These are phyloP conservation scores for Candoia aspera DNA, from an alignment of 2,113 vertebrate genomes.

Conservation along the genomic window DNA sequence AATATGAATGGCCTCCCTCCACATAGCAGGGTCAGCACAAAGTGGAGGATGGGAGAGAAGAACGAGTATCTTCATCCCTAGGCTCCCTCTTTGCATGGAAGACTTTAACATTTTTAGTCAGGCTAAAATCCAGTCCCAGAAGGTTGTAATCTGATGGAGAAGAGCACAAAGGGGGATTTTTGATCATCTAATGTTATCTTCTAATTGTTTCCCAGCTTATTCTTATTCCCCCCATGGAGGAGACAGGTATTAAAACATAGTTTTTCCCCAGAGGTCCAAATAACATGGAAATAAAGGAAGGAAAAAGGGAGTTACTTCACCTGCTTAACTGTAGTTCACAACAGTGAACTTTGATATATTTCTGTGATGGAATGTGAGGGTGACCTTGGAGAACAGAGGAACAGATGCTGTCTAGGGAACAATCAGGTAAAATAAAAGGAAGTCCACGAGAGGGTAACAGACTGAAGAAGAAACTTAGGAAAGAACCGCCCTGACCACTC, in stretches of 20 bases:
- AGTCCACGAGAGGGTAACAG: too few species aligned
- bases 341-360: neutral
- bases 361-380: neutral
- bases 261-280: neutral
- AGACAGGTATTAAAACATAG: neutral
- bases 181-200: neutral
- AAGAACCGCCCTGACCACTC: too few species aligned
- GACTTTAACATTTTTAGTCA: neutral
- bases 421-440: too few species aligned
- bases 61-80: neutral
- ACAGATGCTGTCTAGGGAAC: too few species aligned
- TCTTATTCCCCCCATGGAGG: neutral
- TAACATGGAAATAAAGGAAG: neutral
- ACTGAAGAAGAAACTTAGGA: too few species aligned
- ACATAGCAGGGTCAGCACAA: neutral
- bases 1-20: neutral
- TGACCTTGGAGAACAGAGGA: too few species aligned
- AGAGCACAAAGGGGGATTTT: neutral
- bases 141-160: neutral
- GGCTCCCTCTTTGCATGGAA: neutral
- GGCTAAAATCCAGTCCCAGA: neutral
- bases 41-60: neutral
- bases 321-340: neutral
- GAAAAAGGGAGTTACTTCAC: neutral
- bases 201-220: neutral